Percentiles rank a stretch among this genome's conserved stretches.
phyloP scores from a whole-genome alignment of 2,113 vertebrate genomes.

The Brachyistius frenatus region DNA sequence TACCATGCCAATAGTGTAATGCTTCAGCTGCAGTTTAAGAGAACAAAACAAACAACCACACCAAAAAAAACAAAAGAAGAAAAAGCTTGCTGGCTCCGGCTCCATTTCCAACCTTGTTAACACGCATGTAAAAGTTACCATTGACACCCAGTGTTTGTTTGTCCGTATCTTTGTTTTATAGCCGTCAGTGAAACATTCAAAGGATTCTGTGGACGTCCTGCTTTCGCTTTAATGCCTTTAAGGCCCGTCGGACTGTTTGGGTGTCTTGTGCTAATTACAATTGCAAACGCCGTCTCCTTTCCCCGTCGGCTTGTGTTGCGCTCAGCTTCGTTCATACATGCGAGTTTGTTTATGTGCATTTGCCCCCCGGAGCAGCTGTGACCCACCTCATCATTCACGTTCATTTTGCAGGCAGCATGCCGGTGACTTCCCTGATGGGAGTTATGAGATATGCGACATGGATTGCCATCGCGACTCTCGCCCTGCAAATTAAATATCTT shows the following conservation, averaged over 20 bases:
- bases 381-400: conserved; percentile 36
- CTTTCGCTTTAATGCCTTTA: conserved; percentile 35
- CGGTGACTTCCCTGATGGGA: conserved; percentile 51
- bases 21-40: neutral
- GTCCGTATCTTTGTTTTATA: conserved; percentile 39
- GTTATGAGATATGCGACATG: conserved; percentile 22
- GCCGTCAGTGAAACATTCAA: conserved; percentile 44
- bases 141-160: conserved; percentile 49
- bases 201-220: conserved; percentile 29
- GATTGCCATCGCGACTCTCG: neutral
- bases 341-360: neutral
- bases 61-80: fast-evolving
- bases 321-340: conserved; percentile 18
- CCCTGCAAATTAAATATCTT: neutral
- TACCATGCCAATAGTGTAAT: neutral
- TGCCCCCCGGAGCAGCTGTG: conserved; percentile 22
- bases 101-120: conserved; percentile 36
- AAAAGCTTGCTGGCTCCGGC: conserved; percentile 22
- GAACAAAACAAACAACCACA: neutral
- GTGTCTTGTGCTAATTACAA: conserved; percentile 58
- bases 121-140: conserved; percentile 34
- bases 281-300: conserved; percentile 8
- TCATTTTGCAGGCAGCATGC: conserved; percentile 17
- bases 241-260: conserved; percentile 33
- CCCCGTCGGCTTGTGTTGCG: conserved; percentile 32